Evolutionary conservation across 2,797 vertebrate species (phyloP), one percentile per base, ranked within the genome.

Genomic region (Babyrousa celebensis): DNA sequence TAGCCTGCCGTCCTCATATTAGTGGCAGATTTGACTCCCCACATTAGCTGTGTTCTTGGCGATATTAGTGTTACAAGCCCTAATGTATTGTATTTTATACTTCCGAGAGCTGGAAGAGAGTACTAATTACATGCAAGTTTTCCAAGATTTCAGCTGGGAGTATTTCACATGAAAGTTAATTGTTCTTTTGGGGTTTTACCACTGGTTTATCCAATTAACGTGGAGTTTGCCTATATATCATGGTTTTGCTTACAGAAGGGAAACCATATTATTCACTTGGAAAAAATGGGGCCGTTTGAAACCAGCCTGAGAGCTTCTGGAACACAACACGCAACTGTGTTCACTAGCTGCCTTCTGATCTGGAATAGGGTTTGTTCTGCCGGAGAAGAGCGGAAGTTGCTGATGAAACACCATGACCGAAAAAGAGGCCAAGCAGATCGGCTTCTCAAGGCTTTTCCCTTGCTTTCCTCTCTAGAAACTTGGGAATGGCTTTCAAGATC

Each of bases 101-200:
- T 98, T 98, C 27, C 18, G 94, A 96, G 96, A 97, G 97, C 97
- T 98, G 52, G 0, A 27, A 67, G 93, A 89, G 97, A 98, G 97
- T 97, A 95, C 98, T 98, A 98, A 98, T 98, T 98, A 98, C 98
- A 97, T 96, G 92, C 95, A 98, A 97, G 96, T 98, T 98, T 98
- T 98, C 93, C 96, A 97, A 96, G 98, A 98, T 98, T 98, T 98
- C 98, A 98, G 94, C 96, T 56, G 96, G 97, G 98, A 98, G 95
- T 96, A 94, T 98, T 98, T 98, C 98, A 97, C 97, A 98, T 97
- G 97, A 96, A 97, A 98, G 98, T 94, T 97, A 98, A 98, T 98
- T 98, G 98, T 98, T 98, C 98, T 98, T 98, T 96, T n/a, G 97
- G 98, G 98, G 75, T 92, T 98, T 97, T 96, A 96, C 96, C 93